A percentile compares a stretch with the other conserved stretches of the same genome.
Evolutionary conservation across 2,888 invertebrate species (phyloP).

Genomic region (Dolichomitus sp.): DNA sequence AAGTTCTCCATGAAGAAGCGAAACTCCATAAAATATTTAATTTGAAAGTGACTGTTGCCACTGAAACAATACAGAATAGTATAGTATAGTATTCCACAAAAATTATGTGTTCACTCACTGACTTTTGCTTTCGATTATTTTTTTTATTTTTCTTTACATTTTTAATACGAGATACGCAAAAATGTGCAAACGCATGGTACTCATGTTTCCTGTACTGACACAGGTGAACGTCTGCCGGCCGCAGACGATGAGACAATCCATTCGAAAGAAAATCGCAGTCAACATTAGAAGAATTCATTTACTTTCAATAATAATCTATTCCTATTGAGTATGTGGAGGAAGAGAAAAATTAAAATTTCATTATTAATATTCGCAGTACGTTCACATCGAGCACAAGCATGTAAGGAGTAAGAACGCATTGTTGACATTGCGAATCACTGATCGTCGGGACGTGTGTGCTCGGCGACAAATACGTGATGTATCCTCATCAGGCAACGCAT

Average conservation of each 20-base stretch:
- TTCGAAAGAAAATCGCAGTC: not conserved
- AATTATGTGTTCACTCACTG: not conserved
- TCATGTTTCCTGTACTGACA: not conserved
- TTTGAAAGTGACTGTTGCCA: too few species aligned
- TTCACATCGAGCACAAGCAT: constrained; percentile 1
- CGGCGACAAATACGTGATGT: constrained; percentile 45
- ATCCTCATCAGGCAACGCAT: constrained; percentile 2
- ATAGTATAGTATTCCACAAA: not conserved
- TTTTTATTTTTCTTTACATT: too few species aligned
- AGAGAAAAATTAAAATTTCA: not conserved
- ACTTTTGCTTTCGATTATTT: not conserved
- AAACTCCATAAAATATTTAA: too few species aligned
- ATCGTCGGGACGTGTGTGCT: constrained; percentile 28
- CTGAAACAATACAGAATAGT: too few species aligned
- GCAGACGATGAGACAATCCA: not conserved
- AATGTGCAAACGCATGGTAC: not conserved
- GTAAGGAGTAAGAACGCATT: constrained; percentile 24
- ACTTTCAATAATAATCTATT: not conserved
- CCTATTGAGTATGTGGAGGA: not conserved
- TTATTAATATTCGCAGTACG: constrained; percentile 31
- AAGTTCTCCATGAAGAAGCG: too few species aligned
- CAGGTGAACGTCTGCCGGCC: not conserved
- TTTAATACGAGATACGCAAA: not conserved
- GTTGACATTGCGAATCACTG: constrained; percentile 51
- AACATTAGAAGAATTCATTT: not conserved